Evolutionary conservation across 1,140 invertebrate species (phyloP), one percentile per base, ranked within the genome.

Genomic region (Leptinotarsa texana): DNA sequence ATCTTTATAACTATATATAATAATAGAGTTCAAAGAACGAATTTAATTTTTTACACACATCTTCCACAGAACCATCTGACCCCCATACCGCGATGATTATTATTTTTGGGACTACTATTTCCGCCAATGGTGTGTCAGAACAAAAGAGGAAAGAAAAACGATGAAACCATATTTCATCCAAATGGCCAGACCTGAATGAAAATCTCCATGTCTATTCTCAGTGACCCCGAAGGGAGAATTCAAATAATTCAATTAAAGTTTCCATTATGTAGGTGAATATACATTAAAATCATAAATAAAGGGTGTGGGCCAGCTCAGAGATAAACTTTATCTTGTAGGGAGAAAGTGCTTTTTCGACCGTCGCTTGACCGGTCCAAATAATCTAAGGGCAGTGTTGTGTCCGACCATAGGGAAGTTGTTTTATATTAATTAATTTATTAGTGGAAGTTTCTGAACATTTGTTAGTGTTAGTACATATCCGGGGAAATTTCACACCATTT

Each of bases 221-320:
- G 51, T 57, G 13, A 57, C 51, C 51, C 15, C n/a, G 51, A 57
- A 42, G 51, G 51, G 51, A 8, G 51, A 57, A 57, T 57, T 57
- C 51, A 18, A 57, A 57, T 57, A 57, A 57, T 57, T 57, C 51
- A 57, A 57, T 57, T 57, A 57, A 57, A 57, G 51, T 57, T 57
- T 57, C 51, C 51, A 57, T 57, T 57, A 57, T 57, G 51, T 57
- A 17, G 51, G 51, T 57, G 51, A 57, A 17, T 18, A 57, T 57
- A 18, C 51, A 57, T 57, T 57, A 17, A 57, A 57, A 57, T 57
- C 51, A 57, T 57, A 57, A 57, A 57, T 57, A 57, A 57, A 57
- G 51, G 51, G 51, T 57, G 51, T 57, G 15, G n/a, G 51, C 51
- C n/a, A 57, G n/a, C 33, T 42, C 51, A 18, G 51, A 57, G 51